A percentile compares a stretch with the other conserved stretches of the same genome.
Evolutionary conservation across 2,797 vertebrate species (phyloP).

Genomic region (Chromis chromis): DNA sequence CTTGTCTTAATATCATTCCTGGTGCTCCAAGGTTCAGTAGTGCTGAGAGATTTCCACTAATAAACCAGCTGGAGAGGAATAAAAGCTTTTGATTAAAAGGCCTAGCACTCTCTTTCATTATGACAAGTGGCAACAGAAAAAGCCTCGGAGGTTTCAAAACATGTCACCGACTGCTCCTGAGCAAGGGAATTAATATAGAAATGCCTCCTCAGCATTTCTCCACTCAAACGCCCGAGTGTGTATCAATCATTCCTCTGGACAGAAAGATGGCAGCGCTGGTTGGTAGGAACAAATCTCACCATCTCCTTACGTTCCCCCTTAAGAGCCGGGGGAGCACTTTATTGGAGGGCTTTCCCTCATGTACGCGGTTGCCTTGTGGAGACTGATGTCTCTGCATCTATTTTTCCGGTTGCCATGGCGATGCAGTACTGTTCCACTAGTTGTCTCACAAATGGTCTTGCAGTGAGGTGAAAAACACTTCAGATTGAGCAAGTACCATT

Average conservation of each 20-base stretch:
- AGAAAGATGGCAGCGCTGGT: slow-evolving; percentile 12
- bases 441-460: slow-evolving; percentile 46
- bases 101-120: slow-evolving; percentile 14
- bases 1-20: slow-evolving; percentile 5
- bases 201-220: slow-evolving; percentile 53
- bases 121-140: slow-evolving; percentile 6
- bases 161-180: not conserved
- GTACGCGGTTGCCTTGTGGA: slow-evolving; percentile 43
- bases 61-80: slow-evolving; percentile 19
- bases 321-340: slow-evolving; percentile 36
- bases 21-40: not conserved
- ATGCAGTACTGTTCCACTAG: slow-evolving; percentile 52
- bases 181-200: slow-evolving; percentile 36
- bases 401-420: slow-evolving; percentile 72
- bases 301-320: slow-evolving; percentile 39
- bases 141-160: slow-evolving; percentile 11
- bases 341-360: slow-evolving; percentile 33
- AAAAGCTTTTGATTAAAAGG: slow-evolving; percentile 34
- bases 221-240: slow-evolving; percentile 10
- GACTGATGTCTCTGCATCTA: slow-evolving; percentile 59
- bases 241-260: slow-evolving; percentile 46
- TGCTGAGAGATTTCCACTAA: slow-evolving; percentile 38
- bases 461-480: slow-evolving; percentile 48
- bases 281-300: slow-evolving; percentile 47
- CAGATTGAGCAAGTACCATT: slow-evolving; percentile 31